These are phyloP conservation scores for Cyanoderma ruficeps DNA, from an alignment of 2,113 vertebrate species.

Conservation along the genomic window DNA sequence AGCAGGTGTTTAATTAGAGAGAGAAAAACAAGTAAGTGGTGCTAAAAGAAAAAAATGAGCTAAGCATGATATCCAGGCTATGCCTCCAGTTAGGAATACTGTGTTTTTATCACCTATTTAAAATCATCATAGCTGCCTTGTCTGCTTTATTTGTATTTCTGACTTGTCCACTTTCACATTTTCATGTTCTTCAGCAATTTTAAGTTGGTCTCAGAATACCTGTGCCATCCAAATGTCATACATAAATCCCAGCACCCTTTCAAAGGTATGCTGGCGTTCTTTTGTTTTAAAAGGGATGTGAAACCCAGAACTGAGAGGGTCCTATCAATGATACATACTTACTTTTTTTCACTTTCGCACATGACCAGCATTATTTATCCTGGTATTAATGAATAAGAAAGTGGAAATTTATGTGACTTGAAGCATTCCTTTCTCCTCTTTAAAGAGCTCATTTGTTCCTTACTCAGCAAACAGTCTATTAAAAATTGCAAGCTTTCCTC, in stretches of 20 bases:
- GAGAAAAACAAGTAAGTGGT: neutral
- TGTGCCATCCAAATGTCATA: neutral
- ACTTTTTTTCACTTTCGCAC: neutral
- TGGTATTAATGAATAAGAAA: neutral
- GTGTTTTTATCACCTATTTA: neutral
- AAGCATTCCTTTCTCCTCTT: neutral
- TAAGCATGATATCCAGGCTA: neutral
- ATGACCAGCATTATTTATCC: neutral
- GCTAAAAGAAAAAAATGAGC: neutral
- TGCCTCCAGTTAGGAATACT: neutral
- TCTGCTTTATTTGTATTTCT: neutral
- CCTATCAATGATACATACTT: neutral
- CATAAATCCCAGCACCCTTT: neutral
- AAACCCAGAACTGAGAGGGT: neutral
- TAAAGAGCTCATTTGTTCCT: neutral
- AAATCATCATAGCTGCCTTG: neutral
- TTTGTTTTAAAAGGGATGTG: neutral
- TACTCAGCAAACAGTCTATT: neutral
- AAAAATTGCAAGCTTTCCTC: neutral
- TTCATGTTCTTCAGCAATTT: neutral
- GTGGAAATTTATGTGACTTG: neutral
- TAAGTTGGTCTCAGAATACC: neutral
- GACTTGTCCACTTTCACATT: neutral
- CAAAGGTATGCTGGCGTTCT: accelerated
- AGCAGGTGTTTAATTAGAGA: neutral